Evolutionary conservation across 2,797 vertebrate genomes (phyloP), one percentile per base, ranked within the genome.

Genomic region (Eurystomus glaucurus): DNA sequence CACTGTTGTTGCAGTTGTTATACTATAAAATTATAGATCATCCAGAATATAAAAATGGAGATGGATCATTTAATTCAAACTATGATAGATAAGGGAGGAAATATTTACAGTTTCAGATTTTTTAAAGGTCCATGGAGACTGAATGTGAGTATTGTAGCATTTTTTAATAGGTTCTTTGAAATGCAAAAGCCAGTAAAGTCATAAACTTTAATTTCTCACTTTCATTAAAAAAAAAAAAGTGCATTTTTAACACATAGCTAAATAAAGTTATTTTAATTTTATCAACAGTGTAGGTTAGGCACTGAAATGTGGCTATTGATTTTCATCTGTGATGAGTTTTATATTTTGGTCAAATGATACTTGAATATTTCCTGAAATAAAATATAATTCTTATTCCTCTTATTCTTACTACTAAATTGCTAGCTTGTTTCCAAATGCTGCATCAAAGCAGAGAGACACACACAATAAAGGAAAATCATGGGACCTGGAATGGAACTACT

Each of bases 401-500:
- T 96, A 58, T 93, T 93, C 77, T 93, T 93, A 72, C 69, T 96
- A 81, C 50, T 97, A 72, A 95, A 93, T 71, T 95, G 48, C 29
- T 93, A 85, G 18, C 11, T 80, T 93, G 25, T 95, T 88, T 93
- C 60, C 58, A 93, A 95, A 95, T 90, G 68, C 39, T 95, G 37
- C 25, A 80, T 92, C 78, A 43, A 95, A 96, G 50, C 48, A 43
- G 12, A 86, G 80, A 78, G 8, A 61, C 33, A 58, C 37, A 46
- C 15, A 69, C 77, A 87, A 82, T 75, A 79, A 92, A 55, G 41
- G 51, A 88, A 92, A 93, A 84, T 0, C 17, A 25, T 88, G 11
- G 7, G 33, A 76, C 60, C 18, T 81, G 48, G 46, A 78, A 75
- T 60, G 14, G 4, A 94, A 61, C 45, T 74, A 18, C 10, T 62